Percentiles rank a stretch among this genome's conserved stretches.
These are phyloP conservation scores for Xylocopa sonorina DNA, from an alignment of 1,140 invertebrate genomes.

Conservation along the genomic window DNA sequence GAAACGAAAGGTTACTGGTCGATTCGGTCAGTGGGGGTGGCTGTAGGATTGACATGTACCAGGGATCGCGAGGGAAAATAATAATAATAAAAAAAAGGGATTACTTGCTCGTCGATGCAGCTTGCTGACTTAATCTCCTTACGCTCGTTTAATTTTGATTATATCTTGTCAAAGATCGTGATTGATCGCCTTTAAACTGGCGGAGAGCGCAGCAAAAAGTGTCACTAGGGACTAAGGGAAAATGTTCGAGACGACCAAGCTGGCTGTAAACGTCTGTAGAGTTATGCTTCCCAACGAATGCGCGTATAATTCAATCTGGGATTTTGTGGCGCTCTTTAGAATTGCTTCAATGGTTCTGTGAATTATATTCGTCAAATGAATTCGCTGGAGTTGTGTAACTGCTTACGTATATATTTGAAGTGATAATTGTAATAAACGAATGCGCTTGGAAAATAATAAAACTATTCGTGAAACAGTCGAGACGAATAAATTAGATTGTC, in stretches of 20 bases:
- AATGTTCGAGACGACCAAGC: neutral
- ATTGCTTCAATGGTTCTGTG: neutral
- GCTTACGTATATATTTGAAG: no score
- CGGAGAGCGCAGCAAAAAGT: neutral
- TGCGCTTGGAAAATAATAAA: no score
- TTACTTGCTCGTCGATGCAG: constrained; percentile 6
- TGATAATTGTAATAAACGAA: no score
- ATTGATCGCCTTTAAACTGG: constrained; percentile 35
- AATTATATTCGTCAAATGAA: neutral
- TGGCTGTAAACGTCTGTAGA: neutral
- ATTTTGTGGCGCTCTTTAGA: neutral
- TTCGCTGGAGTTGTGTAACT: no score
- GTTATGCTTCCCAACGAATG: neutral
- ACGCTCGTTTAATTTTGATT: constrained; percentile 40
- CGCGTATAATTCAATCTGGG: neutral
- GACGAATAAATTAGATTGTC: no score
- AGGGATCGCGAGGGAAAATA: neutral
- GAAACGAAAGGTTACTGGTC: constrained; percentile 17
- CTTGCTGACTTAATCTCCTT: constrained; percentile 11
- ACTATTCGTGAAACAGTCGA: no score
- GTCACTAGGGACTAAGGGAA: neutral
- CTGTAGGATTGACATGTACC: constrained; percentile 1
- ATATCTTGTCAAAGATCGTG: constrained; percentile 15
- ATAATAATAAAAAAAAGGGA: neutral
- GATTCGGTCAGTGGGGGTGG: neutral